These are phyloP conservation scores for Chinchilla lanigera DNA, from an alignment of 2,113 vertebrate genomes.

Conservation along the genomic window DNA sequence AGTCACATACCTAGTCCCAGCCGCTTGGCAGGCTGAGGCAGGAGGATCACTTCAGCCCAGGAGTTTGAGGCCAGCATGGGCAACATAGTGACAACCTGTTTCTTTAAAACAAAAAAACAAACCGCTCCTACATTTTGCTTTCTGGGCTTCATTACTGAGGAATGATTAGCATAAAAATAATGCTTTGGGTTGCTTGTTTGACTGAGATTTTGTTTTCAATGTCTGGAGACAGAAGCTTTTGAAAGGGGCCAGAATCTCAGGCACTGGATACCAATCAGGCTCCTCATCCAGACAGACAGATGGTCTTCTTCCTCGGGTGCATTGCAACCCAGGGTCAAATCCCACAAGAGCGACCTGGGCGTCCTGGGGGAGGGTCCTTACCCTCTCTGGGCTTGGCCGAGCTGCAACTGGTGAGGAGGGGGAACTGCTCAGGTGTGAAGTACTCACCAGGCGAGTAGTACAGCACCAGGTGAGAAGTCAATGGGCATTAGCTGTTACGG, in stretches of 20 bases:
- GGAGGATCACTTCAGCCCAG: not conserved
- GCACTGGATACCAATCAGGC: not conserved
- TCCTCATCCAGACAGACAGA: not conserved
- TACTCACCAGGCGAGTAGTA: no score
- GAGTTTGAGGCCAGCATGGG: not conserved
- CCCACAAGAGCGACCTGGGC: accelerated
- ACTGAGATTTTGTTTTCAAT: not conserved
- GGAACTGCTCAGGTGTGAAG: not conserved
- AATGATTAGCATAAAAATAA: not conserved
- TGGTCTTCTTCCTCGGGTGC: not conserved
- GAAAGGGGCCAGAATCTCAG: not conserved
- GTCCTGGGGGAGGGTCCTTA: not conserved
- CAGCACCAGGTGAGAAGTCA: no score
- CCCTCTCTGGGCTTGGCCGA: accelerated
- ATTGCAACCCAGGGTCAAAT: not conserved
- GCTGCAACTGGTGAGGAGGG: not conserved
- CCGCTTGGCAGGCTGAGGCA: not conserved
- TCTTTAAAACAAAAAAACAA: not conserved
- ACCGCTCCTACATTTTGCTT: not conserved
- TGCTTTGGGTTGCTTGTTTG: not conserved
- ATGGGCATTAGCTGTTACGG: accelerated
- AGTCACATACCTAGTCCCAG: not conserved
- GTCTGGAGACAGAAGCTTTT: not conserved
- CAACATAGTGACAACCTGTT: not conserved
- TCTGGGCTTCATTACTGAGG: accelerated